Percentiles rank a stretch among this genome's conserved stretches.
phyloP scores from a whole-genome alignment of 2,797 vertebrate genomes.

The Vespertilio murinus region DNA sequence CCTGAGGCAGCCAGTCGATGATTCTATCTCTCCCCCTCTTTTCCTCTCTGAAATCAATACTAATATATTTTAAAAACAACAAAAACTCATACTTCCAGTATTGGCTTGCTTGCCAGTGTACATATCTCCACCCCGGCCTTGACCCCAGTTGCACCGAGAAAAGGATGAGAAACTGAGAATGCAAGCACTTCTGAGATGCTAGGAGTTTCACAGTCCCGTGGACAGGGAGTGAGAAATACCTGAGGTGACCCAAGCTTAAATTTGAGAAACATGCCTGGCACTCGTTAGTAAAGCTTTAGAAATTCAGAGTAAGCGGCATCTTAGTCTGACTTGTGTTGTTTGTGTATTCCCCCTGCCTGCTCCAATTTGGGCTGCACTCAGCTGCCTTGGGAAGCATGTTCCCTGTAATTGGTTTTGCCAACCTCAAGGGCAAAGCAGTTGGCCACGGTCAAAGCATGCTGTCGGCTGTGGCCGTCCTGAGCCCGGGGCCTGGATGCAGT shows the following conservation, averaged over 20 bases:
- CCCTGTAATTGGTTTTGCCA: neutral
- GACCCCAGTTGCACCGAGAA: rapidly evolving
- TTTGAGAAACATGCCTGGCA: neutral
- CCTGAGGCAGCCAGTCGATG: neutral
- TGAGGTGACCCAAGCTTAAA: neutral
- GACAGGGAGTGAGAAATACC: neutral
- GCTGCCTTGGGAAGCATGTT: neutral
- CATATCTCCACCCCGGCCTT: rapidly evolving
- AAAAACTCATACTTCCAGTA: neutral
- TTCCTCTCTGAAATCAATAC: neutral
- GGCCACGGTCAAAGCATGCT: neutral
- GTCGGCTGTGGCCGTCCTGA: neutral
- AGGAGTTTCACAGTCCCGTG: neutral
- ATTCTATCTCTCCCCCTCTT: neutral
- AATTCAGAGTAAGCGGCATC: neutral
- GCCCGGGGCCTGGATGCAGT: neutral
- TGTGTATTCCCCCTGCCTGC: neutral
- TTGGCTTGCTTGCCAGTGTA: neutral
- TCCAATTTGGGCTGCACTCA: rapidly evolving
- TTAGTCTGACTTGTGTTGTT: rapidly evolving
- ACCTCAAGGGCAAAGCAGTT: neutral
- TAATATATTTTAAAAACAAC: neutral
- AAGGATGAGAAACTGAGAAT: neutral
- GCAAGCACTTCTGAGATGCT: rapidly evolving
- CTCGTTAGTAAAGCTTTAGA: neutral